Evolutionary conservation across 2,888 invertebrate species (phyloP), one percentile per base, ranked within the genome.

Genomic region (Teleiodes luculella): DNA sequence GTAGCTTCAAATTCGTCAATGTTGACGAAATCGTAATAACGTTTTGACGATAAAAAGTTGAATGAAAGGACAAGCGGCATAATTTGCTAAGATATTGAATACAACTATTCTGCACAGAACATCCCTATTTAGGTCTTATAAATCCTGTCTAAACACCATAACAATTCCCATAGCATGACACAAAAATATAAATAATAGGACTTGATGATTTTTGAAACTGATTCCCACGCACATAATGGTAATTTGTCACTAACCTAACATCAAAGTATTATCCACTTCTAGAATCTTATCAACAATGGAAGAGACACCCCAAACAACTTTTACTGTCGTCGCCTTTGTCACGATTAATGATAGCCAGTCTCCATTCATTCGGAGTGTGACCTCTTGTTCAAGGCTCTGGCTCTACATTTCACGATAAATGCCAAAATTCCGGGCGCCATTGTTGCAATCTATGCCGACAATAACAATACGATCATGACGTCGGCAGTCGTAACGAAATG

Each of bases 401-500:
- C 52, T 56, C 56, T 43, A 53, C 50, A 53, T 60, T 58, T 63
- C 53, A 51, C 55, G 52, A 50, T 45, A 58, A 58, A 59, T 58
- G 58, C 56, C 55, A 59, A 57, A 59, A 66, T 65, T 24, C 57
- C 59, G 57, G 61, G 57, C 60, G 53, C 61, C 55, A 66, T 64
- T 56, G 62, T 61, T 57, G 41, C 54, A 57, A 62, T 62, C 63
- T 65, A 58, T 63, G 63, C 64, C 58, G 64, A 61, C 60, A 61
- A 61, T 55, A 62, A 64, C 47, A 75, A 75, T 71, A 67, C 64
- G 75, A 71, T 74, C 78, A 78, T 76, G 78, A 72, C 69, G 72
- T 74, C 72, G 77, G 24, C 33, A 43, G 45, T 72, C 70, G 75
- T 76, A 85, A 85, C 68, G 65, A 81, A 86, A 84, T 84, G 33